Base-by-base conservation (phyloP, 2,888 invertebrate species). In the Tipula vernalis region DNA sequence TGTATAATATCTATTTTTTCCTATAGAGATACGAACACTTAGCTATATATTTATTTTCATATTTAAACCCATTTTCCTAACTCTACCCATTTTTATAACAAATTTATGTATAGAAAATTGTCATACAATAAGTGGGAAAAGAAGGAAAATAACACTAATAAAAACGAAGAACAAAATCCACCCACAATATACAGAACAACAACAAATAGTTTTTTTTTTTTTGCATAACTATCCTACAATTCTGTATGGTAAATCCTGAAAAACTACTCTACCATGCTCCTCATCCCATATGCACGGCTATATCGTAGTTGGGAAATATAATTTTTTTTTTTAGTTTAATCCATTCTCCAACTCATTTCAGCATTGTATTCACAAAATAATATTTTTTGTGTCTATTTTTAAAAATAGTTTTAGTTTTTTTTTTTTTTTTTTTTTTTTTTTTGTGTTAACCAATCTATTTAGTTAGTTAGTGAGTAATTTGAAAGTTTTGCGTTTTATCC, bases 21-120 rank as follows among this genome's bases (percentile, higher is more conserved):
- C 4, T 84, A 39, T 71, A 71, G 10, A 39, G 39, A 36, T 12
- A 36, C 36, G 12, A 28, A 83, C 28, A 36, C 83, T 36, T 10
- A 83, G 28, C 28, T 4, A 36, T 36, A 28, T n/a, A 39, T 84
- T 39, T 39, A 84, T 39, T 84, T 84, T 84, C 39, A 84, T 39
- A 84, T 84, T 84, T 84, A 84, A 84, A 84, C 13, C 84, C 84
- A 84, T 84, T 84, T 84, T 84, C 39, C n/a, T 51, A 51, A 51
- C 71, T 71, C 71, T 28, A 71, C 28, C 71, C 71, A 71, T 8
- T 12, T 12, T 28, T 28, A 44, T 5, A 57, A 57, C 51, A 57
- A 39, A 5, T 39, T 39, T 39, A 39, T 39, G 6, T 39, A 51
- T 51, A 51, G 51, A 51, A 51, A 51, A 51, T 51, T 51, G 51